Evolutionary conservation across 2,113 vertebrate species (phyloP).

Genomic region (Psittacus erithacus): DNA sequence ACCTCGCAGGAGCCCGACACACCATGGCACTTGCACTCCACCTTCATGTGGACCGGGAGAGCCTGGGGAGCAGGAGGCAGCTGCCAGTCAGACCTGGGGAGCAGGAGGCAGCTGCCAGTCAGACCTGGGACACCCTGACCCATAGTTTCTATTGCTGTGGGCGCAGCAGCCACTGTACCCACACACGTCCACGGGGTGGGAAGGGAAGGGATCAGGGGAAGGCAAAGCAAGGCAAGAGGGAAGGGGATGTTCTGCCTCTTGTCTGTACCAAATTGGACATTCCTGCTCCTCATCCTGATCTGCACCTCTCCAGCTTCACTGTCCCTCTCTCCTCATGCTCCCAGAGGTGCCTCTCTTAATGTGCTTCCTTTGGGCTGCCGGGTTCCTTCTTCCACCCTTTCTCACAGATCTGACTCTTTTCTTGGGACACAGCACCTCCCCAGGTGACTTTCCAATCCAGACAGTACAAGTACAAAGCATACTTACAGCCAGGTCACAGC

Average conservation of each 20-base stretch:
- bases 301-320: background rate
- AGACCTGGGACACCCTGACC: background rate
- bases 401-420: background rate
- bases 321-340: background rate
- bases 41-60: slow-evolving; percentile 81
- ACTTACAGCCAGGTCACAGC: background rate
- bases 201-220: background rate
- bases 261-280: background rate
- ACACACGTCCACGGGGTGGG: fast-evolving
- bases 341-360: background rate
- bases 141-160: fast-evolving
- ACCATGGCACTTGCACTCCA: slow-evolving; percentile 79
- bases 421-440: background rate
- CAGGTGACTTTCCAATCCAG: background rate
- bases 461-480: background rate
- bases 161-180: background rate
- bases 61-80: slow-evolving; percentile 47
- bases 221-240: background rate
- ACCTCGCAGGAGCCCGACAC: slow-evolving; percentile 80
- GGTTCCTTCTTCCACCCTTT: background rate
- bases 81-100: slow-evolving; percentile 42
- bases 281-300: background rate
- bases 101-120: background rate
- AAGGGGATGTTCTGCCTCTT: background rate
- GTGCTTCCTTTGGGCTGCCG: background rate